These are phyloP conservation scores for Thecophora atra DNA, from an alignment of 2,888 invertebrate species.

Conservation along the genomic window DNA sequence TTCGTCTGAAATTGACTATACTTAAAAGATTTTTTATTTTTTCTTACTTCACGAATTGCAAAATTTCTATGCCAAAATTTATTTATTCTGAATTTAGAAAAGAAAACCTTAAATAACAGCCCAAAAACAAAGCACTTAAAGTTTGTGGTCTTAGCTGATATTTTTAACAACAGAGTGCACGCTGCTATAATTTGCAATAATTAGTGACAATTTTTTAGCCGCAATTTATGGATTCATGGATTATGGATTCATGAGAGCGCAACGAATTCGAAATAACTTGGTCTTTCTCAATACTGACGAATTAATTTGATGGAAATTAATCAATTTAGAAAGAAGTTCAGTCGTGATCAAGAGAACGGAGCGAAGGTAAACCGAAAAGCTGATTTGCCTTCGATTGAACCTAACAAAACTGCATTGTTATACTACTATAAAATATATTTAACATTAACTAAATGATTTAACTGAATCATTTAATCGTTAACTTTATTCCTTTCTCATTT, in stretches of 20 bases:
- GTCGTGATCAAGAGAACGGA: too few relatives aligned
- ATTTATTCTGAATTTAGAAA: neutral
- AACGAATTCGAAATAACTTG: constrained; percentile 16
- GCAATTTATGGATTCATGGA: constrained; percentile 20
- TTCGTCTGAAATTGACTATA: too few relatives aligned
- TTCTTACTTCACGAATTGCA: neutral
- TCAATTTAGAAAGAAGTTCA: too few relatives aligned
- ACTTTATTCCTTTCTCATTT: too few relatives aligned
- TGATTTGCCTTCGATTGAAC: too few relatives aligned
- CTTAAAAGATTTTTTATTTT: neutral
- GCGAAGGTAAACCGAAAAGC: too few relatives aligned
- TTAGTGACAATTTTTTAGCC: constrained; percentile 36
- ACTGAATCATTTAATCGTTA: too few relatives aligned
- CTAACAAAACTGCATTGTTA: too few relatives aligned
- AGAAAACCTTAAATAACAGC: neutral
- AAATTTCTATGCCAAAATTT: neutral
- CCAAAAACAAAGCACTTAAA: neutral
- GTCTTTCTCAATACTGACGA: neutral
- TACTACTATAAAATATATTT: too few relatives aligned
- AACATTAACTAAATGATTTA: too few relatives aligned
- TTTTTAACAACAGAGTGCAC: constrained; percentile 15
- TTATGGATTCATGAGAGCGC: constrained; percentile 25
- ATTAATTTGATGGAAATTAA: too few relatives aligned
- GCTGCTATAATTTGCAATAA: constrained; percentile 32
- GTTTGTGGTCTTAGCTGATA: neutral